Percentiles rank a stretch among this genome's conserved stretches.
These are phyloP conservation scores for Rhyacophila evoluta DNA, from an alignment of 2,888 invertebrate genomes.

Conservation along the genomic window DNA sequence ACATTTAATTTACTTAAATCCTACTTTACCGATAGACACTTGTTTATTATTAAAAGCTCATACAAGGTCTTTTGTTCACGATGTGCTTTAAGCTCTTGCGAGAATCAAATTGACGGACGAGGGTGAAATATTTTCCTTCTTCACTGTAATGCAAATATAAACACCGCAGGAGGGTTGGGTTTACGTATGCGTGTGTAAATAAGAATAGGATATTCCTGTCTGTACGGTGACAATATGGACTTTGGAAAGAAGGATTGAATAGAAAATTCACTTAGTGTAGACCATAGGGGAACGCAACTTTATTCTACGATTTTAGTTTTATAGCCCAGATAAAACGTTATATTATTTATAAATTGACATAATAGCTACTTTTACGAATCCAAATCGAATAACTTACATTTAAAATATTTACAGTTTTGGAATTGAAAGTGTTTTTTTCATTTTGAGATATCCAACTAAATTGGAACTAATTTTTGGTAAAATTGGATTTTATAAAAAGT, in stretches of 20 bases:
- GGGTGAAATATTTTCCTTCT: constrained; percentile 21
- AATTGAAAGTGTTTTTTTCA: too few relatives aligned
- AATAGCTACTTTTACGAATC: too few relatives aligned
- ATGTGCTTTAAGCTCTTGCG: constrained; percentile 28
- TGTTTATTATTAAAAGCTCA: constrained; percentile 35
- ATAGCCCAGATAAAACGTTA: too few relatives aligned
- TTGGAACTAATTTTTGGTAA: too few relatives aligned
- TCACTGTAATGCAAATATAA: constrained; percentile 45
- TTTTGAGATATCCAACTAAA: too few relatives aligned
- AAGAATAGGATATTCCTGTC: neutral
- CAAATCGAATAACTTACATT: too few relatives aligned
- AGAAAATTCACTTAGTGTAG: neutral
- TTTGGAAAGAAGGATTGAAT: neutral
- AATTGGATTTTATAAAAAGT: too few relatives aligned
- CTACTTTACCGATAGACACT: constrained; percentile 26
- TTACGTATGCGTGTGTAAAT: neutral
- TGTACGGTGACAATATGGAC: neutral
- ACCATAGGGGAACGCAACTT: too few relatives aligned
- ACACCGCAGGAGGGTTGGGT: constrained; percentile 26
- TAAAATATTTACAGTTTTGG: too few relatives aligned
- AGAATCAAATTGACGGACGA: constrained; percentile 31
- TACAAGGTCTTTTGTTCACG: constrained; percentile 31
- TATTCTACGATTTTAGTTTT: too few relatives aligned
- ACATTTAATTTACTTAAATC: too few relatives aligned
- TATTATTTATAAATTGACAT: too few relatives aligned